Conservation (phyloP, 2,888 invertebrate genomes). For the Polyploca ridens region DNA sequence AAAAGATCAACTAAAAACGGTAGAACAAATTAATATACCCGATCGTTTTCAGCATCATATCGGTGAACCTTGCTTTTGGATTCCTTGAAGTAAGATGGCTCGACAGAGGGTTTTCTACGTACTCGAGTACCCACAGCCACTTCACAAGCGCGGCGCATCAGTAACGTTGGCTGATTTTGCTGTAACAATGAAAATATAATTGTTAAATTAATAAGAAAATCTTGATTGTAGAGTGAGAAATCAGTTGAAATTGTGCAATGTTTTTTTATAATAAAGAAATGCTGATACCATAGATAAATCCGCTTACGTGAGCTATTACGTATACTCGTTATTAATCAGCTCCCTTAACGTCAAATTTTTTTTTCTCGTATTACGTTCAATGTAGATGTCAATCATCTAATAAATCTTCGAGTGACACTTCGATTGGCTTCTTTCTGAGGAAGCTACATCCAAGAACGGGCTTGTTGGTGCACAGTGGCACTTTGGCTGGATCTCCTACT, state of each 20-base stretch:
- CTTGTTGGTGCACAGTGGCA: slow-evolving; percentile 49
- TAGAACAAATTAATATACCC: slow-evolving; percentile 55
- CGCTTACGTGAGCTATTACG: slow-evolving; percentile 47
- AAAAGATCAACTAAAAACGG: background rate
- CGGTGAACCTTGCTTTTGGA: slow-evolving; percentile 50
- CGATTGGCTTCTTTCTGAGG: slow-evolving; percentile 62
- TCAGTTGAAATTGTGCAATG: background rate
- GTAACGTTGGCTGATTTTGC: slow-evolving; percentile 65
- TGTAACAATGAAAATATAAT: slow-evolving; percentile 44
- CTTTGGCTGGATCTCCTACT: slow-evolving; percentile 64
- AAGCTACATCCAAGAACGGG: slow-evolving; percentile 39
- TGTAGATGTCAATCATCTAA: slow-evolving; percentile 50
- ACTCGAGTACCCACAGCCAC: slow-evolving; percentile 63
- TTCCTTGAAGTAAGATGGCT: slow-evolving; percentile 51
- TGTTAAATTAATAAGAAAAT: background rate
- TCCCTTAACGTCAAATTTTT: slow-evolving; percentile 31
- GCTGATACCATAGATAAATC: slow-evolving; percentile 38
- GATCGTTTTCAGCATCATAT: slow-evolving; percentile 66
- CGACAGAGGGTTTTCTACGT: slow-evolving; percentile 58
- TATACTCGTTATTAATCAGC: slow-evolving; percentile 30
- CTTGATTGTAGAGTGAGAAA: background rate
- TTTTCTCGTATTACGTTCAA: slow-evolving; percentile 19
- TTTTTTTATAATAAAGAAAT: slow-evolving; percentile 15
- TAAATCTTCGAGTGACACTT: slow-evolving; percentile 65
- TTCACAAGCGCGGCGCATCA: slow-evolving; percentile 74